Percentiles rank a stretch among this genome's conserved stretches.
These are phyloP conservation scores for Drosophila melanocephala DNA, from an alignment of 2,888 invertebrate genomes.

Conservation along the genomic window DNA sequence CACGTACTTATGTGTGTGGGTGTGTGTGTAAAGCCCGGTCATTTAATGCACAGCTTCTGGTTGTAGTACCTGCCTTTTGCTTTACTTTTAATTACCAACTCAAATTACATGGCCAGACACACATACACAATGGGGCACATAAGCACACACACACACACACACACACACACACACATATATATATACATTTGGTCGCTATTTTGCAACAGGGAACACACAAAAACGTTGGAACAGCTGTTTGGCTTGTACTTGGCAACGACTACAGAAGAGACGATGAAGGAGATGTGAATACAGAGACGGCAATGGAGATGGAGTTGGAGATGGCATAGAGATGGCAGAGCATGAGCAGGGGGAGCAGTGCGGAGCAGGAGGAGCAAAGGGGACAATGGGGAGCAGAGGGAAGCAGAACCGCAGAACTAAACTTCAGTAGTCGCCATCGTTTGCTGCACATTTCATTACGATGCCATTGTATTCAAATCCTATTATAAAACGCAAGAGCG, in stretches of 20 bases:
- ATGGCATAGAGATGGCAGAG: conserved; percentile 9
- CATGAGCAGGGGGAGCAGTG: conserved; percentile 1
- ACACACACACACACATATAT: conserved; percentile 6
- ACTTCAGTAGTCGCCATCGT: conserved; percentile 72
- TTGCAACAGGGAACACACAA: conserved; percentile 44
- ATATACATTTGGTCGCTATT: conserved; percentile 42
- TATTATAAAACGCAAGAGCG: conserved; percentile 74
- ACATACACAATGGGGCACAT: conserved; percentile 43
- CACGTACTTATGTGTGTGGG: background rate
- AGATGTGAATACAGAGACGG: conserved; percentile 7
- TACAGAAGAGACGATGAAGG: conserved; percentile 13
- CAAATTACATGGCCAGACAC: conserved; percentile 67
- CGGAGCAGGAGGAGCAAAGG: background rate
- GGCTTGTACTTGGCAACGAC: conserved; percentile 66
- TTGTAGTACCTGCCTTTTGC: conserved; percentile 66
- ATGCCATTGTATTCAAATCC: conserved; percentile 80
- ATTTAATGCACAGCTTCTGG: conserved; percentile 65
- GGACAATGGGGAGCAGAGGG: background rate
- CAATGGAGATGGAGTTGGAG: conserved; percentile 1
- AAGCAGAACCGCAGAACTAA: conserved; percentile 69
- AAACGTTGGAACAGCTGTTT: conserved; percentile 71
- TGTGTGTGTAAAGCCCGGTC: conserved; percentile 41
- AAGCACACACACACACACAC: conserved; percentile 4
- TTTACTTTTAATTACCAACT: conserved; percentile 78
- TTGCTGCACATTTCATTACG: conserved; percentile 80